Percentiles rank a stretch among this genome's conserved stretches.
Evolutionary conservation across 2,797 vertebrate genomes (phyloP).

Genomic region (Todus mexicanus): DNA sequence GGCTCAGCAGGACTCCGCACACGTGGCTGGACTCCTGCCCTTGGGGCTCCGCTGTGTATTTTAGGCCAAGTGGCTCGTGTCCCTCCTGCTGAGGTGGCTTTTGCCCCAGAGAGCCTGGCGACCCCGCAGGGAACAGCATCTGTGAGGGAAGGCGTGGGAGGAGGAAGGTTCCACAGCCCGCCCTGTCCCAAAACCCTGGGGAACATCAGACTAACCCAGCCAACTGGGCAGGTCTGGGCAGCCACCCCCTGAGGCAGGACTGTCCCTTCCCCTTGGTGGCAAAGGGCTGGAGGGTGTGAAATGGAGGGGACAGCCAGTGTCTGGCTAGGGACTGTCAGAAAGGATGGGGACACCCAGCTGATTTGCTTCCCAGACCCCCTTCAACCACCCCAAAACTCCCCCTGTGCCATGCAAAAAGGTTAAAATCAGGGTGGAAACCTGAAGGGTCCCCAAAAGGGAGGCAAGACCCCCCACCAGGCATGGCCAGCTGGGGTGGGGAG

Average conservation of each 20-base stretch:
- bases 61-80: background rate
- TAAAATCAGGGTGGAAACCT: background rate
- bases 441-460: background rate
- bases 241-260: background rate
- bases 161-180: background rate
- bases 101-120: background rate
- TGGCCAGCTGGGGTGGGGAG: background rate
- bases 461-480: accelerated
- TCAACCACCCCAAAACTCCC: background rate
- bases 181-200: accelerated
- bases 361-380: background rate
- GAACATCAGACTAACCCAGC: accelerated
- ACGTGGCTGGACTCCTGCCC: accelerated
- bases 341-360: background rate
- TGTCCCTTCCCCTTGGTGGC: background rate
- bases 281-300: background rate
- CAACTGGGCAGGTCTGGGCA: background rate
- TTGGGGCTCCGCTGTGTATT: background rate
- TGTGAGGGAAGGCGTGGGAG: accelerated
- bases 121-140: accelerated
- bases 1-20: background rate
- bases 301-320: background rate
- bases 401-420: background rate
- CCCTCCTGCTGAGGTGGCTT: background rate
- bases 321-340: background rate